phyloP scores from a whole-genome alignment of 2,888 invertebrate species.

The Athalia rosae region DNA sequence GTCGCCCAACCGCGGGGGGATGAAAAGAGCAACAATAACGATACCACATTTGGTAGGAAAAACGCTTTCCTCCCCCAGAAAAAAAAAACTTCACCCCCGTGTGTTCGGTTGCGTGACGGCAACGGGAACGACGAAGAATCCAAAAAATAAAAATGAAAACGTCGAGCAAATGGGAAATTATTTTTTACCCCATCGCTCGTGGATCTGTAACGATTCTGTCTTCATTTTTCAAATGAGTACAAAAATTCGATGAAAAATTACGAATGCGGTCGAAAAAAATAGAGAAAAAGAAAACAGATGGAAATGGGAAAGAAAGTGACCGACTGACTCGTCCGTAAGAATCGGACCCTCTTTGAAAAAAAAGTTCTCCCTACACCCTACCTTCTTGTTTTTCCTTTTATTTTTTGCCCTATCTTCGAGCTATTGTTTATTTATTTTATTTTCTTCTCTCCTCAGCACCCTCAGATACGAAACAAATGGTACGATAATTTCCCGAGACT shows the following conservation, averaged over 20 bases:
- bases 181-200: conserved; percentile 57
- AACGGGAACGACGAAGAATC: not conserved
- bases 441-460: not conserved
- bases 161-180: not conserved
- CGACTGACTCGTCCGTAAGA: not conserved
- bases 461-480: conserved; percentile 43
- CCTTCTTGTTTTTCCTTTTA: not conserved
- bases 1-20: not conserved
- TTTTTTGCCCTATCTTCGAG: not conserved
- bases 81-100: not conserved
- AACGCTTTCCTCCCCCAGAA: not conserved
- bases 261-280: too few species aligned
- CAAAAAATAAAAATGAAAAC: not conserved
- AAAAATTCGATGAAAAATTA: too few species aligned
- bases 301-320: not conserved
- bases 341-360: conserved; percentile 38
- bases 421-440: not conserved
- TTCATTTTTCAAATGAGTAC: too few species aligned
- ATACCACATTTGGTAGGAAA: not conserved
- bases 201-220: too few species aligned
- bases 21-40: not conserved
- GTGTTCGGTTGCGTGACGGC: not conserved
- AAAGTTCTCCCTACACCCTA: not conserved
- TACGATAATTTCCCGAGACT: conserved; percentile 43
- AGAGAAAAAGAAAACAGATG: not conserved